Conservation (phyloP, 2,797 vertebrate genomes). For the Amphiprion clarkii region DNA sequence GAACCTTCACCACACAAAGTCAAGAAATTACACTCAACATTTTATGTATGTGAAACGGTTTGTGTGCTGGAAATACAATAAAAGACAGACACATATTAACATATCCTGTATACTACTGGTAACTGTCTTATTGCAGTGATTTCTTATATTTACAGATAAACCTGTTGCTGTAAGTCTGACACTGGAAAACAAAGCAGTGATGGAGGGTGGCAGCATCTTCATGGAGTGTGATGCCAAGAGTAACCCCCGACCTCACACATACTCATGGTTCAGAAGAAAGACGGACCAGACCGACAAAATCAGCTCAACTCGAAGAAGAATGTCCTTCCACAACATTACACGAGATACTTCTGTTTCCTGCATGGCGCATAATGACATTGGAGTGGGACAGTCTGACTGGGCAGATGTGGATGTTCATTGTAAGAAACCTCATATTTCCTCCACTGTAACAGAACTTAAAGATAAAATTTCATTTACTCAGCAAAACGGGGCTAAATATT, state of each 20-base stretch:
- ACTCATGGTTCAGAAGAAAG: constrained; percentile 39
- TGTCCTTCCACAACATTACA: constrained; percentile 9
- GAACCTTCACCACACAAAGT: constrained; percentile 14
- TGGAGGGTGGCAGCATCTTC: constrained; percentile 8
- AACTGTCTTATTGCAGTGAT: neutral
- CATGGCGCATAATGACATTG: constrained; percentile 28
- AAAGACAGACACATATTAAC: neutral
- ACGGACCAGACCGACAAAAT: neutral
- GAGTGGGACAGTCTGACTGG: constrained; percentile 36
- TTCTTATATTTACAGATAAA: constrained; percentile 31
- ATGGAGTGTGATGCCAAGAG: constrained; percentile 29
- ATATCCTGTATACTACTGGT: neutral
- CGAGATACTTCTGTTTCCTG: constrained; percentile 37
- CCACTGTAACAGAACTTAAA: neutral
- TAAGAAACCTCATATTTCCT: constrained; percentile 14
- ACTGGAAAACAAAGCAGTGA: neutral
- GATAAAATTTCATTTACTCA: neutral
- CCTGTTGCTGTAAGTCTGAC: constrained; percentile 36
- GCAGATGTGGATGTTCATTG: constrained; percentile 46
- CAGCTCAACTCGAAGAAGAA: constrained; percentile 21
- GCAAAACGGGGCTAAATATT: no score
- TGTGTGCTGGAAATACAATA: neutral
- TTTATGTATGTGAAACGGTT: constrained; percentile 36
- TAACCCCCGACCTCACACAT: constrained; percentile 31
- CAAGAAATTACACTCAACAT: constrained; percentile 23